Base-by-base conservation (phyloP, 2,888 invertebrate species). In the Melinaea menophilus region DNA sequence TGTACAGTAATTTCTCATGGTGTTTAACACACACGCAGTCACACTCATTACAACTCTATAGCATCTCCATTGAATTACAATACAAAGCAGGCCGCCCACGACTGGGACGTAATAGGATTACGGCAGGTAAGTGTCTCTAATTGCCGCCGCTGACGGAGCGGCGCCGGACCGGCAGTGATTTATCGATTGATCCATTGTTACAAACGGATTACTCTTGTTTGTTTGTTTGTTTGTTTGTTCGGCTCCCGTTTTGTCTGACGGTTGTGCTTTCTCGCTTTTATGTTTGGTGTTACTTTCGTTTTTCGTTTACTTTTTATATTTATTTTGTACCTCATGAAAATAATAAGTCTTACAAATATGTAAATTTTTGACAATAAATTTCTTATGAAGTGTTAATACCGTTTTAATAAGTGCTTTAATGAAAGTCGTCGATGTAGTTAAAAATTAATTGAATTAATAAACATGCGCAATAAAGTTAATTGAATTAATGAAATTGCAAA, bases 71-170 rank as follows among this genome's bases (percentile, higher is more conserved):
- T 60, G 55, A 55, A 31, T 37, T 60, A 65, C 59, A 62, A 9
- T 59, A 59, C 58, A 63, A 65, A 67, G 57, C 59, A 77, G 70
- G 67, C 75, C 71, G 72, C 79, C 74, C 74, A 76, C 72, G 63
- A 61, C 61, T 66, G 58, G 48, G 56, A 63, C 63, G 56, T 88
- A 88, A 90, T 89, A 89, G 89, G 89, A 88, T 88, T 88, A 89
- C 81, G 79, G 79, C 88, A 89, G 90, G 90, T 90, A 90, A 89
- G 82, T 88, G 86, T 84, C 85, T 86, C 81, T 89, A 85, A 82
- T 80, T 82, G 82, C 87, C 86, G 86, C 88, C 86, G 83, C 80
- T 80, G 74, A 87, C 86, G 86, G 84, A 84, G 58, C 77, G 85
- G 88, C 88, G 88, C 88, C 78, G 74, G 79, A 76, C 81, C 77